Evolutionary conservation across 2,113 vertebrate genomes (phyloP), one percentile per base, ranked within the genome.

Genomic region (Lampris megalopsis): DNA sequence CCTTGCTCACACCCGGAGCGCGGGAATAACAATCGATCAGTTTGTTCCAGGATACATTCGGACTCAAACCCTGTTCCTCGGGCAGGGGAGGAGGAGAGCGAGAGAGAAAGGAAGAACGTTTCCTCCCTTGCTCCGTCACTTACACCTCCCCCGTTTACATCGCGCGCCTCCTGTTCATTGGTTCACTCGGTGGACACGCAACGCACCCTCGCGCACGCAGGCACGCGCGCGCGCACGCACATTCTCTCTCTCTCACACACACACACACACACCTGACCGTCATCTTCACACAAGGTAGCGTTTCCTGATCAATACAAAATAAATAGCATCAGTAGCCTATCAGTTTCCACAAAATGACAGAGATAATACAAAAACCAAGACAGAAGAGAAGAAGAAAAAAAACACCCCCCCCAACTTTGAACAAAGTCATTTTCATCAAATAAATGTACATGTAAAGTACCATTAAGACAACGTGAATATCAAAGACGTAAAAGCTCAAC

Each of bases 221-320:
- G 66, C 59, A 65, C 54, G 63, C 72, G 36, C 61, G 36, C 60
- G 62, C 64, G 42, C 50, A 49, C 56, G 58, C 49, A 40, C 71
- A 66, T 45, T 47, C 62, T 62, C 71, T 13, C 54, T 13, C 70
- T 1, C 50, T 7, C 76, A 70, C 56, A 60, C 83, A 54, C 73
- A 61, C 88, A 75, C 7, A 65, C 86, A 86, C 86, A 89, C 68
- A 24, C 83, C 89, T 85, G 80, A 86, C 85, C 85, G 57, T 83
- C 88, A 54, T 86, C 73, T 75, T 86, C 85, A 79, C 84, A 87
- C 83, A 84, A 83, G 68, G 72, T 88, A 86, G 89, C 85, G 89
- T 84, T 88, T 91, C 80, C 79, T 92, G 88, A 92, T 90, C 84
- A 89, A 92, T 91, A 81, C 81, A 91, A 88, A 90, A 91, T 91